Base-by-base conservation (phyloP, 2,888 invertebrate genomes). In the Coleophora deauratella region DNA sequence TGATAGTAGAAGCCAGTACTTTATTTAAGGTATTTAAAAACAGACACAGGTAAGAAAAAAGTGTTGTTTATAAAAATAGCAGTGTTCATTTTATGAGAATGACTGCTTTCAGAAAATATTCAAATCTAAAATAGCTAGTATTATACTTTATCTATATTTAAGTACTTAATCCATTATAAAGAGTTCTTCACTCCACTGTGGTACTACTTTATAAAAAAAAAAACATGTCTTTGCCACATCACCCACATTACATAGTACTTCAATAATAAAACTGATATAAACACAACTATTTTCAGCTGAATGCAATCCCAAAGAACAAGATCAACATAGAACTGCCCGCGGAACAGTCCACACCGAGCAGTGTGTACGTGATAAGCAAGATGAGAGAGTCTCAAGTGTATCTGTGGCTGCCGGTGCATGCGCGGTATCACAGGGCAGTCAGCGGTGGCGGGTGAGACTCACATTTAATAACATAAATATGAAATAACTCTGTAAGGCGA, bases 321-420 rank as follows among this genome's bases (percentile, higher is more conserved):
- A 63, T 81, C 1, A 78, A 82, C 32, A 51, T 72, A 1, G 84
- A 85, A 44, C 40, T 72, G 27, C 61, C 74, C 0, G 62, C 77
- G 0, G 72, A 77, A 12, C 57, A 66, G 15, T 60, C 80, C 0
- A 53, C 54, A 3, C 56, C 66, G 0, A 64, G 59, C 33, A 57
- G 50, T 32, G 67, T 75, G 1, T 78, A 67, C 37, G 49, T 81
- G 6, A 57, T 72, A 0, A 59, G 63, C 0, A 54, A 56, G 27
- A 51, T 81, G 10, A 47, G 30, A 0, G 46, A 55, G 8, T 55
- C 57, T 32, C 49, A 45, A 38, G 59, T 57, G 1, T 38, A 47
- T 0, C 32, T 72, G 30, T 75, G 72, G 68, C 44, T 82, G 14
- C 82, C 82, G 0, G 64, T 82, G 0, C 84, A 85, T 51, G 81